Evolutionary conservation across 2,888 invertebrate genomes (phyloP).

Genomic region (Lepidonotus clava): DNA sequence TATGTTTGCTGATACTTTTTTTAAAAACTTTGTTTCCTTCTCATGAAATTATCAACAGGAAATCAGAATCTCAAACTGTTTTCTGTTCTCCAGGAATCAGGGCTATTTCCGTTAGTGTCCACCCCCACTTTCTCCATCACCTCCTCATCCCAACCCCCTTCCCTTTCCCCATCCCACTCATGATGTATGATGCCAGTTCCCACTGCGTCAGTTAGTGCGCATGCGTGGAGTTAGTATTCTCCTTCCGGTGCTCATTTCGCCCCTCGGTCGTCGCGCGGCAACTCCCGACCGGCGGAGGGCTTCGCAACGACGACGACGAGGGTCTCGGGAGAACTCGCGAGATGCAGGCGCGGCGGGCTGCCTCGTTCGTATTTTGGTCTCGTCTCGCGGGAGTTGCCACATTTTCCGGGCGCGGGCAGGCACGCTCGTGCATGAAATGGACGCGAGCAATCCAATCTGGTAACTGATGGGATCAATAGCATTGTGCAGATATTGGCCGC

Average conservation of each 20-base stretch:
- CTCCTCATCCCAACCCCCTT: background rate
- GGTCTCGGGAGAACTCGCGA: background rate
- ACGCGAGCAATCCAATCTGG: slow-evolving; percentile 47
- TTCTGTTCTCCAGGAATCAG: background rate
- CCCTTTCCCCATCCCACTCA: background rate
- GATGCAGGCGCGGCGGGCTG: background rate
- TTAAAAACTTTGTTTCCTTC: no score
- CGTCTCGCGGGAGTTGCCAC: slow-evolving; percentile 46
- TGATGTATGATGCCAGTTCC: background rate
- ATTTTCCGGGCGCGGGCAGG: slow-evolving; percentile 41
- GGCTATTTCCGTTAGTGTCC: background rate
- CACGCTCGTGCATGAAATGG: slow-evolving; percentile 52
- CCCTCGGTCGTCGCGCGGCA: background rate
- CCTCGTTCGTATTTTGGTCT: slow-evolving; percentile 46
- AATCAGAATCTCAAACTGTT: background rate
- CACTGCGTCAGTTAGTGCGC: background rate
- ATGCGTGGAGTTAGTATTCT: slow-evolving; percentile 45
- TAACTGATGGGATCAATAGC: slow-evolving; percentile 53
- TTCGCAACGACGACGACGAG: background rate
- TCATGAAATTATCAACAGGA: no score
- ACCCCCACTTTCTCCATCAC: background rate
- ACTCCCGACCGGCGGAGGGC: background rate
- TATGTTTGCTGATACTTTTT: no score
- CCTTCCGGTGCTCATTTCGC: slow-evolving; percentile 37
- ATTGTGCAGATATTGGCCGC: slow-evolving; percentile 51